Percentiles rank a stretch among this genome's conserved stretches.
phyloP scores from a whole-genome alignment of 64 coral and sea anemone species.

The Montipora foliosa region DNA sequence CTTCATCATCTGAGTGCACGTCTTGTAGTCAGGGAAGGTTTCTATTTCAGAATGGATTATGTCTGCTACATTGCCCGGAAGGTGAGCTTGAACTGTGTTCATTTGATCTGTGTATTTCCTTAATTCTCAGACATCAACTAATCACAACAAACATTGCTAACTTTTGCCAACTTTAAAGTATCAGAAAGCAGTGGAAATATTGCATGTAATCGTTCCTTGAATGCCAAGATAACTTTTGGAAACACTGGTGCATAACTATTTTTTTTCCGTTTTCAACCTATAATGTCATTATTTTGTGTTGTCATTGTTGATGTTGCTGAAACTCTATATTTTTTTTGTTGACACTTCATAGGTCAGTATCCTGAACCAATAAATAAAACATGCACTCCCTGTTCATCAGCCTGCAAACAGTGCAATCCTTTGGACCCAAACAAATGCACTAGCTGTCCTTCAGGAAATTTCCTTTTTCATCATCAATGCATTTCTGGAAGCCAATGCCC shows the following conservation, averaged over 20 bases:
- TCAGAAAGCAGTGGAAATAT: not conserved
- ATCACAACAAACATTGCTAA: not conserved
- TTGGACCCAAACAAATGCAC: slow-evolving; percentile 75
- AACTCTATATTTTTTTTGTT: not conserved
- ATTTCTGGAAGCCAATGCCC: slow-evolving; percentile 71
- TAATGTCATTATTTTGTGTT: not conserved
- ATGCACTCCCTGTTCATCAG: slow-evolving; percentile 72
- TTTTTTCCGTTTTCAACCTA: too few species aligned
- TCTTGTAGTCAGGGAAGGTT: slow-evolving; percentile 75
- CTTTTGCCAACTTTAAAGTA: not conserved
- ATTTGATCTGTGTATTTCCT: not conserved
- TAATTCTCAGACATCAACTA: too few species aligned
- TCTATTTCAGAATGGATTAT: slow-evolving; percentile 58
- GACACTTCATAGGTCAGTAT: slow-evolving; percentile 16
- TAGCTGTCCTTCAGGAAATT: slow-evolving; percentile 63
- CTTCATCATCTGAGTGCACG: slow-evolving; percentile 62
- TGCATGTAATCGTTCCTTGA: too few species aligned
- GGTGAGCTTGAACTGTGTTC: slow-evolving; percentile 51
- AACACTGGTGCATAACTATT: too few species aligned
- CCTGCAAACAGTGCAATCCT: slow-evolving; percentile 72
- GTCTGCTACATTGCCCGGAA: slow-evolving; percentile 76
- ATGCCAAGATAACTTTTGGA: too few species aligned
- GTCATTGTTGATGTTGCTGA: not conserved
- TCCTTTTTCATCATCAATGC: slow-evolving; percentile 70
- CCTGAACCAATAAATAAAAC: slow-evolving; percentile 37